phyloP scores from a whole-genome alignment of 1,140 invertebrate genomes.

The Lamellibrachia luymesi region DNA sequence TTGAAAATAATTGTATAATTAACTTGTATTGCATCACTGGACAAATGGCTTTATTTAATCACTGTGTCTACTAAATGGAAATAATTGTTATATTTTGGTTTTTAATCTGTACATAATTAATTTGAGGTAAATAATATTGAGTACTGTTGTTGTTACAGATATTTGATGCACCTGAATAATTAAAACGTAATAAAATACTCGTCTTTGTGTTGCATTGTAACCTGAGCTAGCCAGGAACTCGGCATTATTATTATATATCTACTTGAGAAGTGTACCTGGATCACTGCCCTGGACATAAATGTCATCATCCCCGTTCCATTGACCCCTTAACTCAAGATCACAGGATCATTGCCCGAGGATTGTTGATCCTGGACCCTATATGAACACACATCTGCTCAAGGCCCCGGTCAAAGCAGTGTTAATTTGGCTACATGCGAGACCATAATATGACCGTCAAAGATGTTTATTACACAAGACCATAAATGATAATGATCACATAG shows the following conservation, averaged over 20 bases:
- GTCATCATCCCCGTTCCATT: not conserved
- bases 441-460: not conserved
- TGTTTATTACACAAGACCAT: not conserved
- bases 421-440: not conserved
- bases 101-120: conserved; percentile 3
- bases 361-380: not conserved
- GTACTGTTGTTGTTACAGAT: not conserved
- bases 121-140: not conserved
- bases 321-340: not conserved
- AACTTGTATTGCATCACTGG: not conserved
- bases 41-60: conserved; percentile 5
- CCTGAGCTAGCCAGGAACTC: not conserved
- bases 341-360: not conserved
- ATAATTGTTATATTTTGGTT: conserved; percentile 6
- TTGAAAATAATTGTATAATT: conserved; percentile 1
- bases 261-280: not conserved
- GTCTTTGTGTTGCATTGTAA: not conserved
- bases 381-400: no score
- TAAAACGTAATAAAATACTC: not conserved
- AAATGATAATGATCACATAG: not conserved
- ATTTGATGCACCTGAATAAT: conserved; percentile 5
- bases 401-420: no score
- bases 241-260: not conserved
- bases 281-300: not conserved
- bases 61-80: not conserved